Percentiles rank a stretch among this genome's conserved stretches.
Conservation (phyloP, 2,797 vertebrate genomes). For the Ptychobarbus kaznakovi region DNA sequence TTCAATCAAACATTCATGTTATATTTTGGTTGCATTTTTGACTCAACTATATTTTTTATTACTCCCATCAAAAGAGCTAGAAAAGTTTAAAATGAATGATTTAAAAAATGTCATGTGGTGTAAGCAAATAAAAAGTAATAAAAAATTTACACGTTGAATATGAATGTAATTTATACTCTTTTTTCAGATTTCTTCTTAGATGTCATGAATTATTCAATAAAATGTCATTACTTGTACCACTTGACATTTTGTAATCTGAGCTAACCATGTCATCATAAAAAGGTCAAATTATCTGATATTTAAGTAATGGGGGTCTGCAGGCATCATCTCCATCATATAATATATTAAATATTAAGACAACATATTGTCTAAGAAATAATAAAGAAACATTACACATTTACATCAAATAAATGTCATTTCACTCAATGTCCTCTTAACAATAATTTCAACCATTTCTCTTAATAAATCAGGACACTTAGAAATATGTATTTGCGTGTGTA, state of each 20-base stretch:
- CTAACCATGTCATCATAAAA: background rate
- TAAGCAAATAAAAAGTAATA: background rate
- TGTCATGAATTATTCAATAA: background rate
- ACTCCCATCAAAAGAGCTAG: background rate
- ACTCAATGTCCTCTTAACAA: background rate
- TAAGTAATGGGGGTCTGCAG: background rate
- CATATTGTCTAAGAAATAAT: background rate
- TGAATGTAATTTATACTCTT: background rate
- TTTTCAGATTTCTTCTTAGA: background rate
- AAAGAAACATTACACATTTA: background rate
- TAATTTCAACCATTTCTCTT: too few species aligned
- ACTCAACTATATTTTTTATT: background rate
- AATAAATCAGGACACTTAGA: background rate
- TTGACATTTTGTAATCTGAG: background rate
- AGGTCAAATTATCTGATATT: background rate
- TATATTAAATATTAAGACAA: constrained; percentile 1
- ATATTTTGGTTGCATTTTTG: background rate
- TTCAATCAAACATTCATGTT: too few species aligned
- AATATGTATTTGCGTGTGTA: background rate
- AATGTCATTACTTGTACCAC: background rate
- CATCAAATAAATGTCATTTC: background rate
- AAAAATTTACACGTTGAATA: background rate
- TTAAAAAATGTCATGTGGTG: background rate
- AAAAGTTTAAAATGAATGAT: background rate
- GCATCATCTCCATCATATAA: background rate